phyloP scores from a whole-genome alignment of 1,140 invertebrate species.

The Trichomalopsis sarcophagae region DNA sequence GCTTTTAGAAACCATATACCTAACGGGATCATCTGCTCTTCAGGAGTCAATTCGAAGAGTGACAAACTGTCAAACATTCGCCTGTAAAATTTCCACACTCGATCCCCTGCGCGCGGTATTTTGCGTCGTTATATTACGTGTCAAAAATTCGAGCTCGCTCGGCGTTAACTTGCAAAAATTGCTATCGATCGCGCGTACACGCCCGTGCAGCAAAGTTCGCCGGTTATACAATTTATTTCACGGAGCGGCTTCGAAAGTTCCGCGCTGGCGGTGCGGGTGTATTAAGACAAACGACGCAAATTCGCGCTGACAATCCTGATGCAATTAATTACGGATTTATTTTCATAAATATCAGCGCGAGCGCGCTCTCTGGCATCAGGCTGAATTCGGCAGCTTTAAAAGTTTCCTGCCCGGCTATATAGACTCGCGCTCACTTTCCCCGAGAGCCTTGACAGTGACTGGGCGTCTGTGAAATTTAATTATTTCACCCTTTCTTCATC shows the following conservation, averaged over 20 bases:
- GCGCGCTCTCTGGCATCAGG: background rate
- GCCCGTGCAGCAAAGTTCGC: background rate
- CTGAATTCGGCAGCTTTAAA: constrained; percentile 36
- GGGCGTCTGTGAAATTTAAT: constrained; percentile 48
- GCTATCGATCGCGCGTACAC: background rate
- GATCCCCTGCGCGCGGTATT: too few relatives aligned
- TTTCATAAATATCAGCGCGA: constrained; percentile 39
- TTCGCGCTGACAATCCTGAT: constrained; percentile 21
- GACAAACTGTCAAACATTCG: too few relatives aligned
- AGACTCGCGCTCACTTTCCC: constrained; percentile 10
- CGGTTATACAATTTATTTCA: background rate
- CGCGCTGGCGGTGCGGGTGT: background rate
- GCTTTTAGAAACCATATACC: too few relatives aligned
- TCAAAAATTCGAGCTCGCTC: too few relatives aligned
- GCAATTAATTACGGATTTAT: constrained; percentile 47
- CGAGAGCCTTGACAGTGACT: constrained; percentile 43
- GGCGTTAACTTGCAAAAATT: background rate
- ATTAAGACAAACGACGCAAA: constrained; percentile 23
- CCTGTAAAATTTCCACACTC: too few relatives aligned
- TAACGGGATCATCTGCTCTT: too few relatives aligned
- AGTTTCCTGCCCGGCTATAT: background rate
- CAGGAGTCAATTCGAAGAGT: too few relatives aligned
- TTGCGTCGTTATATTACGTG: too few relatives aligned
- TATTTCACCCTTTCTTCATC: constrained; percentile 51
- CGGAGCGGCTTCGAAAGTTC: background rate